Conservation (phyloP, 1,140 invertebrate genomes). For the Brachystomella parvula region DNA sequence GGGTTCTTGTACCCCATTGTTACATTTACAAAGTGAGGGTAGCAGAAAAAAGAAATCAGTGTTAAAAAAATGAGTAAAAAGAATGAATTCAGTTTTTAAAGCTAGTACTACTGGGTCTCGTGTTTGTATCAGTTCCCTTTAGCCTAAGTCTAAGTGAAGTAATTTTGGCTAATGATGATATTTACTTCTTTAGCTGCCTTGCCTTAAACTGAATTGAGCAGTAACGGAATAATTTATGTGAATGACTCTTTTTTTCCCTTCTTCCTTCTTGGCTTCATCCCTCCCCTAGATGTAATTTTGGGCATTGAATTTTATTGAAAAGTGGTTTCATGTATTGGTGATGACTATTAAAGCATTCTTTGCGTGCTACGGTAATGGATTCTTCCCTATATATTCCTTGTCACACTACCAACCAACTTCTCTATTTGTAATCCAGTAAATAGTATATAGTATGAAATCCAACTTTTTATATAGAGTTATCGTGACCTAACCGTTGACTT, state of each 20-base stretch:
- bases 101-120: no score
- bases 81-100: no score
- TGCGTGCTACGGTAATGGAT: slow-evolving; percentile 1
- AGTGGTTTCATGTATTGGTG: slow-evolving; percentile 11
- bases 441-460: no score
- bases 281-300: not conserved
- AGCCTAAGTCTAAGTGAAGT: no score
- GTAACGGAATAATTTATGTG: slow-evolving; percentile 2
- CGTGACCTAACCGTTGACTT: not conserved
- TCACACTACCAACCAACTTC: not conserved
- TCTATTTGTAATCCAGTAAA: not conserved
- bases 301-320: slow-evolving; percentile 5
- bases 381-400: not conserved
- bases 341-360: not conserved
- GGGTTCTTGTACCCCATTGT: no score
- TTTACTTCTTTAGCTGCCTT: not conserved
- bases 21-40: no score
- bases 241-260: slow-evolving; percentile 9
- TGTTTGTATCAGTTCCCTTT: no score
- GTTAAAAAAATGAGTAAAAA: no score
- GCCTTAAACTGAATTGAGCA: not conserved
- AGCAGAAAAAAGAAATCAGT: no score
- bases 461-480: not conserved
- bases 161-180: slow-evolving; percentile 2
- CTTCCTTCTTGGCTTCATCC: not conserved